Conservation (phyloP, 2,113 vertebrate genomes). For the Jacana jacana region DNA sequence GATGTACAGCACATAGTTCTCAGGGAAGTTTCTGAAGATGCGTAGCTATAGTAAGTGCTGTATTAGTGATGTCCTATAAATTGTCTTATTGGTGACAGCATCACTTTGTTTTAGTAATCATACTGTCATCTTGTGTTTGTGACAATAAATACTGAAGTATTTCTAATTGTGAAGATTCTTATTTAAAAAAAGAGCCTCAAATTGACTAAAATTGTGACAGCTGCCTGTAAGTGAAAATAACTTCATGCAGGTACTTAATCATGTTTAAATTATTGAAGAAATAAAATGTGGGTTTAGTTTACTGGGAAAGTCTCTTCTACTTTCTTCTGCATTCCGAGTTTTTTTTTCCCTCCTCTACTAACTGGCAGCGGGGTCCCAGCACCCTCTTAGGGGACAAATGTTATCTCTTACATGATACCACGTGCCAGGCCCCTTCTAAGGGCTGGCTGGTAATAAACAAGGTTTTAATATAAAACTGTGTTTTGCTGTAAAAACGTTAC, state of each 20-base stretch:
- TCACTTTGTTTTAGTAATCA: not conserved
- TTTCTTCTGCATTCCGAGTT: not conserved
- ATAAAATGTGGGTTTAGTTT: not conserved
- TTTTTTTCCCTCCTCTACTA: not conserved
- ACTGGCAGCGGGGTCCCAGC: not conserved
- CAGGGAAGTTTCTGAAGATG: not conserved
- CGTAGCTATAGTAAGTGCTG: not conserved
- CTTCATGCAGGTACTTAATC: not conserved
- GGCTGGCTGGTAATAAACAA: not conserved
- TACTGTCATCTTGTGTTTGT: not conserved
- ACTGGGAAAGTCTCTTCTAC: not conserved
- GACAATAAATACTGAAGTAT: not conserved
- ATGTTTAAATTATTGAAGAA: not conserved
- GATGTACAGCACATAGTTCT: not conserved
- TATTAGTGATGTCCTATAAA: not conserved
- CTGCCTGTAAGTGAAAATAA: not conserved
- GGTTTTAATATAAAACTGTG: not conserved
- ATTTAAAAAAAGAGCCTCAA: not conserved
- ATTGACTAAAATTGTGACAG: not conserved
- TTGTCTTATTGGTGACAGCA: not conserved
- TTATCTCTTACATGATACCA: not conserved
- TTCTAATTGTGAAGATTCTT: not conserved
- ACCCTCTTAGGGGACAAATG: not conserved
- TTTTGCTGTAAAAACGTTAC: not conserved
- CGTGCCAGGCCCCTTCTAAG: not conserved